Conservation (phyloP, 2,888 invertebrate species). For the Catocala nupta region DNA sequence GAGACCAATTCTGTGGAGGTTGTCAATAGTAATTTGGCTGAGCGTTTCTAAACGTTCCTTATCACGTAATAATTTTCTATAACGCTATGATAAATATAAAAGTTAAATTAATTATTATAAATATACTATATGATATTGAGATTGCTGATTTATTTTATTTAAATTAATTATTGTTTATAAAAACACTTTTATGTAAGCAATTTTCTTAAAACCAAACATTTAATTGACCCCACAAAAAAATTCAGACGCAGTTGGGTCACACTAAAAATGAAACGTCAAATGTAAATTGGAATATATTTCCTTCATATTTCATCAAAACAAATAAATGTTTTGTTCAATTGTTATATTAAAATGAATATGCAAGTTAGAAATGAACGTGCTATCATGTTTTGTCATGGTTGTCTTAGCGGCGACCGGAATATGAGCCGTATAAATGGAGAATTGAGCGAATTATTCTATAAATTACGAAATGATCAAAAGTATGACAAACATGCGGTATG, state of each 20-base stretch:
- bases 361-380: conserved; percentile 9
- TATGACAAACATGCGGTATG: conserved; percentile 1
- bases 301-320: conserved; percentile 1
- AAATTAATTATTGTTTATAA: too few species aligned
- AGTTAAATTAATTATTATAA: too few species aligned
- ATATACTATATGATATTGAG: too few species aligned
- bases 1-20: conserved; percentile 7
- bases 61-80: neutral
- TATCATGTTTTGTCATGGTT: conserved; percentile 19
- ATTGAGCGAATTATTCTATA: conserved; percentile 14
- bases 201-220: too few species aligned
- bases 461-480: conserved; percentile 12
- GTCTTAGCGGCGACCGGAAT: conserved; percentile 15
- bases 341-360: conserved; percentile 18
- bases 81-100: too few species aligned
- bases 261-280: too few species aligned
- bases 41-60: neutral
- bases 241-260: too few species aligned
- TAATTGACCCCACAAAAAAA: too few species aligned
- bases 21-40: too few species aligned
- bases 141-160: too few species aligned
- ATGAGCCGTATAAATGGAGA: conserved; percentile 13
- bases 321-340: conserved; percentile 4
- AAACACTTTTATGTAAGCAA: too few species aligned
- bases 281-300: too few species aligned